phyloP scores from a whole-genome alignment of 2,113 vertebrate species.

The Callochromis pleurospilus region DNA sequence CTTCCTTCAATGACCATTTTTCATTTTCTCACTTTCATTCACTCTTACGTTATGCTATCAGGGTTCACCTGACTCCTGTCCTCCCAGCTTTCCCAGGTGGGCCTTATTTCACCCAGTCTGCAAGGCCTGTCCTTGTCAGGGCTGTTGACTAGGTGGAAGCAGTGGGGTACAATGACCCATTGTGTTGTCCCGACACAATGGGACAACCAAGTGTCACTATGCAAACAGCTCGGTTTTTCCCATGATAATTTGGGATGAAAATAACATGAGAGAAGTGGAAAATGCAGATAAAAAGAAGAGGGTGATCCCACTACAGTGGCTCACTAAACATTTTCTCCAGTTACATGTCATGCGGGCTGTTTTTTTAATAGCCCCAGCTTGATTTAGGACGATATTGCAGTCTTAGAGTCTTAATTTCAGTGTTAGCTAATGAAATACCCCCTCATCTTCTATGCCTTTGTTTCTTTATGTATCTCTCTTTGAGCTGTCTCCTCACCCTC shows the following conservation, averaged over 20 bases:
- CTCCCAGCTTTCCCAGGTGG: conserved; percentile 26
- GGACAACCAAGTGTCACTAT: conserved; percentile 23
- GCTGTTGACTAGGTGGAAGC: conserved; percentile 42
- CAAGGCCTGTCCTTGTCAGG: conserved; percentile 56
- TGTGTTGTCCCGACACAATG: background rate
- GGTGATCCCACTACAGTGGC: background rate
- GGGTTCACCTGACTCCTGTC: conserved; percentile 33
- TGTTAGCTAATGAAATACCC: conserved; percentile 11
- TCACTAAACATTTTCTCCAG: conserved; percentile 6
- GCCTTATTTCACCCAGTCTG: conserved; percentile 36
- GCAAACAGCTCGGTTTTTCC: conserved; percentile 35
- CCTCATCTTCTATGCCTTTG: conserved; percentile 24
- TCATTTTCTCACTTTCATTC: conserved; percentile 58
- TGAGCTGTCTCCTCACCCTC: background rate
- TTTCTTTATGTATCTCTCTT: background rate
- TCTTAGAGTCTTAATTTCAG: conserved; percentile 1
- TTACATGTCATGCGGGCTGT: background rate
- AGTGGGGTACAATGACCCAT: conserved; percentile 26
- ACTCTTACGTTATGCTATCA: conserved; percentile 12
- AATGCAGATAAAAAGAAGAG: conserved; percentile 6
- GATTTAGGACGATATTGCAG: background rate
- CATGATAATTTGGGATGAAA: background rate
- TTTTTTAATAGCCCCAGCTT: background rate
- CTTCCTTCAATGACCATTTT: conserved; percentile 50
- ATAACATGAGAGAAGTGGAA: background rate